These are phyloP conservation scores for Dendropsophus ebraccatus DNA, from an alignment of 2,113 vertebrate genomes.

Conservation along the genomic window DNA sequence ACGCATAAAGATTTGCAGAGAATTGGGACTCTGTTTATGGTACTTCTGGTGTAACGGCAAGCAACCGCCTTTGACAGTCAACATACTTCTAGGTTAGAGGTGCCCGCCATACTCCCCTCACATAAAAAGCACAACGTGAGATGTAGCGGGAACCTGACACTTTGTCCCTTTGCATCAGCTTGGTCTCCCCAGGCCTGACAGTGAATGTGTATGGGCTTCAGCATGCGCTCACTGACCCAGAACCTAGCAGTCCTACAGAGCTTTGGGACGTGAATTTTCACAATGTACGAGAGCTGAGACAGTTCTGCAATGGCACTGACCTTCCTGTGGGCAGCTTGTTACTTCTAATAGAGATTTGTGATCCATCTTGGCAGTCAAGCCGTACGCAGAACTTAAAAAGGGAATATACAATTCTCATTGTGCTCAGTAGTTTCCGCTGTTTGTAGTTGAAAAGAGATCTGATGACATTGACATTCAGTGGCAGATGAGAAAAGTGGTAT, in stretches of 20 bases:
- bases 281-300: background rate
- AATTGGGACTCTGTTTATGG: constrained; percentile 12
- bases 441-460: background rate
- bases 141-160: constrained; percentile 32
- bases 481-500: background rate
- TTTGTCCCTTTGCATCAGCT: constrained; percentile 37
- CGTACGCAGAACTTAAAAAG: background rate
- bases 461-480: background rate
- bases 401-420: background rate
- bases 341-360: constrained; percentile 14
- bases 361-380: background rate
- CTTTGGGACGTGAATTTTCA: background rate
- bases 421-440: background rate
- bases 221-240: constrained; percentile 15
- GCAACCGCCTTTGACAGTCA: constrained; percentile 1
- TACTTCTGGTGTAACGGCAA: constrained; percentile 5
- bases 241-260: background rate
- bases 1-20: constrained; percentile 11
- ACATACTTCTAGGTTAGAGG: constrained; percentile 23
- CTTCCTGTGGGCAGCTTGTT: constrained; percentile 38
- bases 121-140: constrained; percentile 15
- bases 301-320: constrained; percentile 10
- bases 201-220: background rate
- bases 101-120: background rate
- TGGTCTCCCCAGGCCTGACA: background rate